Conservation (phyloP, 2,797 vertebrate species). For the Lepus townsendii region DNA sequence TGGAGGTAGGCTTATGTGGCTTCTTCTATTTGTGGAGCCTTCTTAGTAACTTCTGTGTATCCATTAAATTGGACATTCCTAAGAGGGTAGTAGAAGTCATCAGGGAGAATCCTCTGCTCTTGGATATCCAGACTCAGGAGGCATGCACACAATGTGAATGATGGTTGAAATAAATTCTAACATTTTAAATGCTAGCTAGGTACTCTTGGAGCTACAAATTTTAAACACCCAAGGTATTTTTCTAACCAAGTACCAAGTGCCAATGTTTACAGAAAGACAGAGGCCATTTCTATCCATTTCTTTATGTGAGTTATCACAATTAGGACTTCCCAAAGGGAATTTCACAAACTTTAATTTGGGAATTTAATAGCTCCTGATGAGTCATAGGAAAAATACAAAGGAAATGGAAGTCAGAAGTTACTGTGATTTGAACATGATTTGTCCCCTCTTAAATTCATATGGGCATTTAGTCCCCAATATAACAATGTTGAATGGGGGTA, state of each 20-base stretch:
- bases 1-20: neutral
- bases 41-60: neutral
- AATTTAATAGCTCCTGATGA: neutral
- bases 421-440: neutral
- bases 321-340: neutral
- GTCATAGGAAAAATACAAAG: neutral
- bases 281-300: neutral
- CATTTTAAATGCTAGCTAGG: neutral
- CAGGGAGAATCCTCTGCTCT: neutral
- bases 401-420: neutral
- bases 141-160: neutral
- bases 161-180: neutral
- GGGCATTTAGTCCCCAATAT: neutral
- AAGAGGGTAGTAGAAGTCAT: neutral
- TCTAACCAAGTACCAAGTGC: neutral
- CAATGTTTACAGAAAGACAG: neutral
- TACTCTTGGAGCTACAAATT: neutral
- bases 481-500: neutral
- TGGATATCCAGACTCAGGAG: neutral
- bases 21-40: neutral
- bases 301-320: neutral
- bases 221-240: neutral
- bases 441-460: neutral
- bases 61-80: neutral
- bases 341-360: neutral